These are phyloP conservation scores for Psilopsiagon aurifrons DNA, from an alignment of 2,113 vertebrate species.

Conservation along the genomic window DNA sequence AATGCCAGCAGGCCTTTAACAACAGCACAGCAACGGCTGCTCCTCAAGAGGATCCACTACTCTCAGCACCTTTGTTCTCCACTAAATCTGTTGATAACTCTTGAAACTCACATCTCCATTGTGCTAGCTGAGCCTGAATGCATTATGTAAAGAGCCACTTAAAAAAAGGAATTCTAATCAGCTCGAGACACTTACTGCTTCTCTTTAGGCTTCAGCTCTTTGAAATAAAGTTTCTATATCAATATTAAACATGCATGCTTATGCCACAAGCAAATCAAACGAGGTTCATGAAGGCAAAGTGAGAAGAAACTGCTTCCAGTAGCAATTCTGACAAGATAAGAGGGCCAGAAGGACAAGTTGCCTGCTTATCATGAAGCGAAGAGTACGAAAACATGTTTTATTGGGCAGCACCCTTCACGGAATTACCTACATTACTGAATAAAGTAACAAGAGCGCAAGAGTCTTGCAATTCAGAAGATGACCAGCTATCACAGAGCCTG, in stretches of 20 bases:
- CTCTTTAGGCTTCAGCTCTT: not conserved
- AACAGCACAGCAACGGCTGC: not conserved
- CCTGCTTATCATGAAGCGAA: not conserved
- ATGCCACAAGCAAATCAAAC: conserved; percentile 10
- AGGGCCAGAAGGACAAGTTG: conserved; percentile 10
- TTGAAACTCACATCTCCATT: not conserved
- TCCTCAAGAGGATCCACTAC: not conserved
- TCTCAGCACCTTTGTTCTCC: not conserved
- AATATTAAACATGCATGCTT: not conserved
- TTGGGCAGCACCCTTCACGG: not conserved
- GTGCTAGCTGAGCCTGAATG: not conserved
- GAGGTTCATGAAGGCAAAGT: not conserved
- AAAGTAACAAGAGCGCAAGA: not conserved
- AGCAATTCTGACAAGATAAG: not conserved
- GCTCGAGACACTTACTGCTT: not conserved
- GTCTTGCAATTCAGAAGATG: fast-evolving
- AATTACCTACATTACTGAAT: not conserved
- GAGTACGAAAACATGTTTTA: not conserved
- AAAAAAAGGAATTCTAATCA: not conserved
- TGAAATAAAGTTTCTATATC: conserved; percentile 1
- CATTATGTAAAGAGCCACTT: not conserved
- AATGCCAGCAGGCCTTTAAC: not conserved
- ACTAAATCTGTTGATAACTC: not conserved
- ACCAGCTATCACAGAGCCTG: fast-evolving
- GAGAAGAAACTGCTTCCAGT: not conserved